Evolutionary conservation across 2,888 invertebrate species (phyloP), one percentile per base, ranked within the genome.

Genomic region (Leptopilina syphax): DNA sequence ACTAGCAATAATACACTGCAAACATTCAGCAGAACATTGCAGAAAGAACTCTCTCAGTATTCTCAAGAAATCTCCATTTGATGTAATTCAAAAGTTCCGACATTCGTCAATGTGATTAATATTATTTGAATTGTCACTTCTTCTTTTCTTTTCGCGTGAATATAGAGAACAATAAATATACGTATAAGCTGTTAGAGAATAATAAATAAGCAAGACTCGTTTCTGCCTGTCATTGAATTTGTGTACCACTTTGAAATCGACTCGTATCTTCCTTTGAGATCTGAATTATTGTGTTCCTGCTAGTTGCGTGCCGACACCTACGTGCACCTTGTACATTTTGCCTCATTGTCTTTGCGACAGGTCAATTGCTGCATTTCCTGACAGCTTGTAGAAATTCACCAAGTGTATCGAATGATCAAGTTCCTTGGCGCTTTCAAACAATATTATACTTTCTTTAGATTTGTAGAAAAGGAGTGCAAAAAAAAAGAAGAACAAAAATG

Each of bases 281-380:
- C 85, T 84, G 88, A 88, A 88, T 88, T 86, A 86, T 88, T 87
- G 86, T 86, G 88, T 88, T 88, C 88, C 88, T 88, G 88, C 86
- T 83, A 86, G 87, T 88, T 88, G 88, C 88, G 88, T 88, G 88
- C 81, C 86, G 87, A 85, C 84, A 83, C 85, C 86, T 85, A 80
- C 83, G 81, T 80, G 84, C 87, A 85, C 85, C 85, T 85, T 82
- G 85, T 83, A 83, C 84, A 82, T 87, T 44, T 83, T 83, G 80
- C 80, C 34, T 86, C 85, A 86, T 85, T 88, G 87, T 86, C 86
- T 83, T 86, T 84, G 88, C 89, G 90, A 91, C 90, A 89, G 89
- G 90, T 89, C 90, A 91, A 91, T 91, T 91, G 89, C 89, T 87
- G 88, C 90, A 86, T 89, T 91, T 91, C 91, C 91, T 90, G 87